Conservation (phyloP, 1,140 invertebrate species). For the Cotesia glomerata region DNA sequence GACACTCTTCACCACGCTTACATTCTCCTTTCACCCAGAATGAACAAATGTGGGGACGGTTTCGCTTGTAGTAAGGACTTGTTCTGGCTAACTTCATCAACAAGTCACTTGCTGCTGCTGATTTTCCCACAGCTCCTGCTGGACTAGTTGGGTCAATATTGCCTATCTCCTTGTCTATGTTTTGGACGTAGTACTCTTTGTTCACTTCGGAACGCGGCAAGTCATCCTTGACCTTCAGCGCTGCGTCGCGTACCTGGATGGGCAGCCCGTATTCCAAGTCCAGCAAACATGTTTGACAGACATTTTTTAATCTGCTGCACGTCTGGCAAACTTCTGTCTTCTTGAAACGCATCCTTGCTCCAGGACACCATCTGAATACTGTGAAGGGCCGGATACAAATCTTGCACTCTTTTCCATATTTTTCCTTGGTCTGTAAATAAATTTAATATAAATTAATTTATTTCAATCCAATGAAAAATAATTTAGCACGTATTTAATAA, state of each 20-base stretch:
- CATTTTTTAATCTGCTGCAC: conserved; percentile 97
- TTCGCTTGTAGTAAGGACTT: conserved; percentile 98
- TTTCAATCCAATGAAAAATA: no score
- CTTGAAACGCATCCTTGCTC: conserved; percentile 97
- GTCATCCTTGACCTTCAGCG: conserved; percentile 92
- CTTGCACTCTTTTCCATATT: conserved; percentile 99
- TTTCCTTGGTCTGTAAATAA: conserved; percentile 88
- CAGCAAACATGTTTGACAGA: conserved; percentile 98
- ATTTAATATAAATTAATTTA: conserved; percentile 15
- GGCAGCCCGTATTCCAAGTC: conserved; percentile 97
- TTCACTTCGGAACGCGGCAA: conserved; percentile 98
- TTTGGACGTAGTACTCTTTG: conserved; percentile 98
- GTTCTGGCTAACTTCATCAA: conserved; percentile 94
- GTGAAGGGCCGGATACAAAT: conserved; percentile 98
- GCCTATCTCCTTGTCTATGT: conserved; percentile 81
- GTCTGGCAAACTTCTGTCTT: conserved; percentile 99
- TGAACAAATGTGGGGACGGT: conserved; percentile 98
- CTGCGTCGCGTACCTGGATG: conserved; percentile 94
- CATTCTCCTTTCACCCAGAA: conserved; percentile 99
- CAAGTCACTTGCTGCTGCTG: conserved; percentile 85
- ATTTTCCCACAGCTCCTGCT: conserved; percentile 73
- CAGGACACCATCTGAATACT: conserved; percentile 97
- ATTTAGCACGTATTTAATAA: no score
- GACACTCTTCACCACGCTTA: conserved; percentile 98
- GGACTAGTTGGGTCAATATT: conserved; percentile 69